Conservation (phyloP, 2,888 invertebrate genomes). For the Odontomyia ornata region DNA sequence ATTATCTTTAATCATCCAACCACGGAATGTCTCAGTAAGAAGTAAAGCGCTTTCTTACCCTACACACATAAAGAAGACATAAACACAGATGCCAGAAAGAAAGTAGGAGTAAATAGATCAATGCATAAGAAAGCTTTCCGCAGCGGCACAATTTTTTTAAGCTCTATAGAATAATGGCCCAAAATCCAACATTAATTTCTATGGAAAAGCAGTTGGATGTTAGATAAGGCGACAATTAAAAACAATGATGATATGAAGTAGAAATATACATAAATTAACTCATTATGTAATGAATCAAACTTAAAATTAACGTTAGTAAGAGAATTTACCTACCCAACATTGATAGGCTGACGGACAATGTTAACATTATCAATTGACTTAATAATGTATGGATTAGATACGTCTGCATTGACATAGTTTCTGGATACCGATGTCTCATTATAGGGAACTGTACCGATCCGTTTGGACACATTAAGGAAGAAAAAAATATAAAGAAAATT, state of each 20-base stretch:
- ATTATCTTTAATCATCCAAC: too few relatives aligned
- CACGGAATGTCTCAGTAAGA: too few relatives aligned
- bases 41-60: too few relatives aligned
- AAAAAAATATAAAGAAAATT: neutral
- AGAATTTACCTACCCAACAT: slow-evolving; percentile 69
- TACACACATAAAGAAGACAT: too few relatives aligned
- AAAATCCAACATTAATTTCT: too few relatives aligned
- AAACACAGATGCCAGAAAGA: too few relatives aligned
- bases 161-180: too few relatives aligned
- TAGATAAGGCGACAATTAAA: neutral
- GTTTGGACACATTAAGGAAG: neutral
- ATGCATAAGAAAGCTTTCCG: too few relatives aligned
- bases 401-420: slow-evolving; percentile 52
- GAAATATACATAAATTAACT: too few relatives aligned
- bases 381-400: slow-evolving; percentile 59
- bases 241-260: neutral
- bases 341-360: slow-evolving; percentile 71
- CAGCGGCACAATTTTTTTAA: too few relatives aligned
- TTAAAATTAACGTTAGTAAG: neutral
- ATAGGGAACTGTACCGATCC: slow-evolving; percentile 43
- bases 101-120: too few relatives aligned
- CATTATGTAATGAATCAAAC: too few relatives aligned
- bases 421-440: slow-evolving; percentile 51
- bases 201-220: neutral
- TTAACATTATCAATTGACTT: slow-evolving; percentile 69